These are phyloP conservation scores for Drosophila nr. medialis DNA, from an alignment of 2,888 invertebrate species.

Conservation along the genomic window DNA sequence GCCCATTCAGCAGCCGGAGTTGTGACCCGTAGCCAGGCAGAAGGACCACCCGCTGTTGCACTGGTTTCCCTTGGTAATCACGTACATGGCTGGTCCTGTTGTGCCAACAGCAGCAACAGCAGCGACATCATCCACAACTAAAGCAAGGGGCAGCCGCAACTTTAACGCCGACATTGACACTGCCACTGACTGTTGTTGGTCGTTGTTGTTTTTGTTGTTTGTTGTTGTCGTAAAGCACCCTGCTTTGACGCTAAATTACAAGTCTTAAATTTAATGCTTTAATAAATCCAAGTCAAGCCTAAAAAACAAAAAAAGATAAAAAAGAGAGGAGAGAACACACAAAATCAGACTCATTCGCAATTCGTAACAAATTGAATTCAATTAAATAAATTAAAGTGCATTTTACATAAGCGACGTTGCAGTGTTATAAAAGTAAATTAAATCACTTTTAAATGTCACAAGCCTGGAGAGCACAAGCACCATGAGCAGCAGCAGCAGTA, in stretches of 20 bases:
- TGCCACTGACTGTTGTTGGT: slow-evolving; percentile 27
- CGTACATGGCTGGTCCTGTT: slow-evolving; percentile 47
- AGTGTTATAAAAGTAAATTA: slow-evolving; percentile 56
- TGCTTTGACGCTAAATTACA: slow-evolving; percentile 63
- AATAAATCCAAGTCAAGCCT: slow-evolving; percentile 62
- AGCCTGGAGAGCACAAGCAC: slow-evolving; percentile 24
- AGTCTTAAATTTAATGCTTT: slow-evolving; percentile 74
- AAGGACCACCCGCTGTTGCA: slow-evolving; percentile 65
- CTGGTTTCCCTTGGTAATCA: slow-evolving; percentile 62
- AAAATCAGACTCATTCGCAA: slow-evolving; percentile 47
- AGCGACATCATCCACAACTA: slow-evolving; percentile 27
- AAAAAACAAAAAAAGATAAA: slow-evolving; percentile 4
- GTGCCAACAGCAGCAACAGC: slow-evolving; percentile 48
- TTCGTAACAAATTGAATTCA: slow-evolving; percentile 71
- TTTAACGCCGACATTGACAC: slow-evolving; percentile 60
- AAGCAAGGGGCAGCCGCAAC: slow-evolving; percentile 57
- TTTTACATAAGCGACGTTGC: slow-evolving; percentile 60
- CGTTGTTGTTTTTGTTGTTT: slow-evolving; percentile 12
- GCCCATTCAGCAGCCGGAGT: slow-evolving; percentile 57
- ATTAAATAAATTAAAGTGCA: slow-evolving; percentile 78
- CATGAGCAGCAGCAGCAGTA: background rate
- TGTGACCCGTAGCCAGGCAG: slow-evolving; percentile 19
- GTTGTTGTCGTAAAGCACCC: slow-evolving; percentile 53
- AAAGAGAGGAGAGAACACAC: slow-evolving; percentile 1
- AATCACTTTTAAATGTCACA: slow-evolving; percentile 53